Evolutionary conservation across 1,140 invertebrate species (phyloP), one percentile per base, ranked within the genome.

Genomic region (Asbolus verrucosus): DNA sequence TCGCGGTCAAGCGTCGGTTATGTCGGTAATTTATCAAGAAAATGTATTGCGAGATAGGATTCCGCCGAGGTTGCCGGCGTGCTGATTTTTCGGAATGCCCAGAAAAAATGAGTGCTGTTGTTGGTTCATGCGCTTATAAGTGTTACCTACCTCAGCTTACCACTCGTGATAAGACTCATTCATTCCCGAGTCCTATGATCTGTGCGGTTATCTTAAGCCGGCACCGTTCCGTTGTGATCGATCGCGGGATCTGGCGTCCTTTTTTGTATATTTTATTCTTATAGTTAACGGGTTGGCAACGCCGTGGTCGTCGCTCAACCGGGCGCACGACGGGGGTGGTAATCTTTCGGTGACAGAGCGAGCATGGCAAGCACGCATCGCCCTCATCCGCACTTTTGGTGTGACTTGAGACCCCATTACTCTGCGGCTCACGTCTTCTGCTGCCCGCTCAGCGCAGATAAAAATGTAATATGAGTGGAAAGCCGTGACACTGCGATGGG

Each of bases 381-480:
- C 61, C 33, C 31, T 63, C 67, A 67, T 67, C 66, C 43, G 30
- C 46, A 62, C 54, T 69, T 61, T 69, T 50, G 59, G 38, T 69
- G 38, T 36, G 19, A 62, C 33, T 31, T 59, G 59, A 54, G 54
- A 33, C 65, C 21, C 54, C 41, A 69, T 69, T 69, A 69, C 41
- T 69, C 39, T 60, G 41, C 67, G 43, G 60, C 54, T 69, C 67
- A 69, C 67, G 67, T 69, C 60, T 62, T 60, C 24, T 43, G 59
- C 67, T 69, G 67, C 67, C 67, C 67, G 67, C 67, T 69, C 67
- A 70, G 68, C 60, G 68, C 43, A 65, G 68, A 65, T 65, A 65
- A 70, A 70, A 70, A 70, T 70, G 68, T 70, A 70, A 70, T 70
- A 70, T 70, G 68, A 70, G 50, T 70, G 60, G 68, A 70, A 70